A percentile compares a stretch with the other conserved stretches of the same genome.
phyloP scores from a whole-genome alignment of 2,797 vertebrate species.

The Ceryle rudis region DNA sequence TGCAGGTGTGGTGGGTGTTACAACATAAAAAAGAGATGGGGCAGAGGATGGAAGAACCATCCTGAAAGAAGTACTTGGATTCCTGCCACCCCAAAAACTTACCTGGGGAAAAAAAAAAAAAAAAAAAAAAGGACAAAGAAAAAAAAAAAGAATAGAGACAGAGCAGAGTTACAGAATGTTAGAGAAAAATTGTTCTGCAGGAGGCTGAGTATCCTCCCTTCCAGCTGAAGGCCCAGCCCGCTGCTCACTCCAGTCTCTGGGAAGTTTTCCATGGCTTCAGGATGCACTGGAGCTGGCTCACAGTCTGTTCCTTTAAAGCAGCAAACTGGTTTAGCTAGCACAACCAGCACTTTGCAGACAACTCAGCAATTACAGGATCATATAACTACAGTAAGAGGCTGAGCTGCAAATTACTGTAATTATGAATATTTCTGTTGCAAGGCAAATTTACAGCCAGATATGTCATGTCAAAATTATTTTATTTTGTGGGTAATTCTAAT shows the following conservation, averaged over 20 bases:
- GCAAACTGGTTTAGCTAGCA: conserved; percentile 71
- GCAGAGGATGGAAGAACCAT: neutral
- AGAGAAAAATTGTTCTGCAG: neutral
- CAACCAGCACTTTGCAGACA: conserved; percentile 59
- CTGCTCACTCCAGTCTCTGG: neutral
- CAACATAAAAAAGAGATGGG: neutral
- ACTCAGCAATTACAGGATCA: conserved; percentile 61
- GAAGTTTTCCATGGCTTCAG: conserved; percentile 57
- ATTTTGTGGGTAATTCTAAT: conserved; percentile 67
- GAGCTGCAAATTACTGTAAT: conserved; percentile 73
- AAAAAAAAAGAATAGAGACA: neutral
- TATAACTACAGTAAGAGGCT: conserved; percentile 62
- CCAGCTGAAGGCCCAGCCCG: neutral
- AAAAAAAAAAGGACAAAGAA: neutral
- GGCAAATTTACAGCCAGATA: conserved; percentile 68
- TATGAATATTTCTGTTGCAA: conserved; percentile 68
- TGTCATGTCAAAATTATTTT: conserved; percentile 65
- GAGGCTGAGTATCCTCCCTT: neutral
- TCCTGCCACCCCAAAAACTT: neutral
- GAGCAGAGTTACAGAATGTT: neutral
- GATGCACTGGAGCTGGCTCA: neutral
- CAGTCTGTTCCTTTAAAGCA: conserved; percentile 44
- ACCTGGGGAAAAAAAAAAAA: neutral
- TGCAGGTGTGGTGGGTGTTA: neutral
- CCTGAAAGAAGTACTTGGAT: neutral